These are phyloP conservation scores for Nesogale talazaci DNA, from an alignment of 2,113 vertebrate genomes.

Conservation along the genomic window DNA sequence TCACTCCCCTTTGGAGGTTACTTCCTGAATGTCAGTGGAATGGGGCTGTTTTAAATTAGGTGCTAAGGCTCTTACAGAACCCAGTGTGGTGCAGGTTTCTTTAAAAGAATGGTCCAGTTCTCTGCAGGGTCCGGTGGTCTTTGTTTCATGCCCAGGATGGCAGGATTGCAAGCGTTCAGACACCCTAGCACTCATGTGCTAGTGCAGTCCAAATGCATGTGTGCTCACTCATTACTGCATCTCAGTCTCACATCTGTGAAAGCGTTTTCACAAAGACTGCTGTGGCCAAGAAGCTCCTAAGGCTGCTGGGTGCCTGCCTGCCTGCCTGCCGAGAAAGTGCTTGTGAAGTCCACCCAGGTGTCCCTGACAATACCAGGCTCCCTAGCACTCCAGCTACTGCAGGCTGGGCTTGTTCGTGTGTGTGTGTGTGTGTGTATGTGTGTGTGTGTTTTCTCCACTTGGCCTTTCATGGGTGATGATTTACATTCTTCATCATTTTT, in stretches of 20 bases:
- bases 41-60: neutral
- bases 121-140: neutral
- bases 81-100: neutral
- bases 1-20: neutral
- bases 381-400: neutral
- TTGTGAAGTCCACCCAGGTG: neutral
- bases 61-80: neutral
- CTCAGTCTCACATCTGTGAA: neutral
- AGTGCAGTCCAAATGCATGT: neutral
- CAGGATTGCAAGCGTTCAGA: neutral
- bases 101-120: neutral
- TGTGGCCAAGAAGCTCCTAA: no score
- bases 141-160: neutral
- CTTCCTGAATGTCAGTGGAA: neutral
- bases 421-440: neutral
- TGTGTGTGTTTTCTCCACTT: neutral
- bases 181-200: neutral
- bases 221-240: neutral
- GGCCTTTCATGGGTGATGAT: no score
- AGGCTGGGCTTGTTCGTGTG: neutral
- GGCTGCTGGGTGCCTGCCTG: accelerated
- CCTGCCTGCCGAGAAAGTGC: neutral
- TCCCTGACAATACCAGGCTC: no score
- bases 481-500: neutral
- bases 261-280: no score